Base-by-base conservation (phyloP, 2,888 invertebrate genomes). In the Leistus spinibarbis region DNA sequence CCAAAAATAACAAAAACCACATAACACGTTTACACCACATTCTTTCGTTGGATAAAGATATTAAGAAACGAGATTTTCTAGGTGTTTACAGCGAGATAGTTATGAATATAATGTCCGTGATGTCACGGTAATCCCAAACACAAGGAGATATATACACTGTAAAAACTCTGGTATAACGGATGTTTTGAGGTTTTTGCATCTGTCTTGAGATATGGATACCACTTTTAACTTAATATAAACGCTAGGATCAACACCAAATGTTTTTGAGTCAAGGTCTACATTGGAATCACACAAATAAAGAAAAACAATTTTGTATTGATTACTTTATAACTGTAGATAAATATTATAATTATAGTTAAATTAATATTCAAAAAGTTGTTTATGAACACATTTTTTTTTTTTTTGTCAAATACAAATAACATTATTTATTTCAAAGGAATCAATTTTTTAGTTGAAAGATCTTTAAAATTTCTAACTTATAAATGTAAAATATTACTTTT, bases 121-220 rank as follows among this genome's bases (percentile, higher is more conserved):
- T 66, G 66, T 72, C 73, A 73, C 54, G 73, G 73, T 67, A 73
- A 73, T 73, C 60, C 73, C 73, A 73, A 40, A 40, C 40, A 40
- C 40, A 40, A 40, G 40, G 40, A 40, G 62, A 72, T 66, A 54
- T n/a, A n/a, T 73, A 73, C 73, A 73, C 73, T 73, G 73, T 73
- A 62, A 67, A 72, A 73, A 73, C 27, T 24, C 23, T 3, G 3
- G n/a, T 60, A 22, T 60, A 60, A 60, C 60, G 60, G 60, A 60
- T 10, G 60, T 60, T 60, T 60, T 60, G 60, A 20, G 60, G 60
- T 60, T 60, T 60, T 17, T 9, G 60, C 60, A 60, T 60, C 60
- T 22, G 60, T 60, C 60, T 60, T 5, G 17, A 54, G 54, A 54
- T 54, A 54, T 54, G 17, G 5, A 13, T 54, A 17, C 13, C 17